Percentiles rank a stretch among this genome's conserved stretches.
phyloP scores from a whole-genome alignment of 1,140 invertebrate species.

The Solenopsis invicta region DNA sequence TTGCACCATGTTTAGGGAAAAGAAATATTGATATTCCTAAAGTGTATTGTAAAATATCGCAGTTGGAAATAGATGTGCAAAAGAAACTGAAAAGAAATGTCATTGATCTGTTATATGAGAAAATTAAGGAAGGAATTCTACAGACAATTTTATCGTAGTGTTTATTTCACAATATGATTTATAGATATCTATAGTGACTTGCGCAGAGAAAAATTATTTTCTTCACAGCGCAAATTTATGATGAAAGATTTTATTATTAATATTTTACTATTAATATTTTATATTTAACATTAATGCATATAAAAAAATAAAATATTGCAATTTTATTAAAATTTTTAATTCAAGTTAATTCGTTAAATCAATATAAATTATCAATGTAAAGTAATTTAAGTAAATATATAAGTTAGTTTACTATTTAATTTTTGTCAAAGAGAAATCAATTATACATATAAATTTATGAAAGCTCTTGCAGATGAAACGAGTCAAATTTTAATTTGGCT shows the following conservation, averaged over 20 bases:
- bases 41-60: not conserved
- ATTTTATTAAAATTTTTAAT: not conserved
- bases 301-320: not conserved
- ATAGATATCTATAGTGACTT: not conserved
- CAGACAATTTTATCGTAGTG: not conserved
- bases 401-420: conserved; percentile 20
- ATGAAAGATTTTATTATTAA: not conserved
- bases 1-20: conserved; percentile 9
- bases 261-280: not conserved
- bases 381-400: not conserved
- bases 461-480: not conserved
- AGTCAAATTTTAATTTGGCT: conserved; percentile 45
- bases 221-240: not conserved
- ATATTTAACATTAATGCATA: not conserved
- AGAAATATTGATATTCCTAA: conserved; percentile 40
- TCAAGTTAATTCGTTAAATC: conserved; percentile 3
- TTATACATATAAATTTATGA: conserved; percentile 19
- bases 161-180: not conserved
- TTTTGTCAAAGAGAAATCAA: conserved; percentile 20
- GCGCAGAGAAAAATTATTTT: not conserved
- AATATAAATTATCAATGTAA: not conserved
- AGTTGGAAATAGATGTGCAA: conserved; percentile 24
- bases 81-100: conserved; percentile 39
- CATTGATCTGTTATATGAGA: not conserved
- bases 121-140: not conserved